A percentile compares a stretch with the other conserved stretches of the same genome.
These are phyloP conservation scores for Salvelinus alpinus DNA, from an alignment of 2,113 vertebrate genomes.

Conservation along the genomic window DNA sequence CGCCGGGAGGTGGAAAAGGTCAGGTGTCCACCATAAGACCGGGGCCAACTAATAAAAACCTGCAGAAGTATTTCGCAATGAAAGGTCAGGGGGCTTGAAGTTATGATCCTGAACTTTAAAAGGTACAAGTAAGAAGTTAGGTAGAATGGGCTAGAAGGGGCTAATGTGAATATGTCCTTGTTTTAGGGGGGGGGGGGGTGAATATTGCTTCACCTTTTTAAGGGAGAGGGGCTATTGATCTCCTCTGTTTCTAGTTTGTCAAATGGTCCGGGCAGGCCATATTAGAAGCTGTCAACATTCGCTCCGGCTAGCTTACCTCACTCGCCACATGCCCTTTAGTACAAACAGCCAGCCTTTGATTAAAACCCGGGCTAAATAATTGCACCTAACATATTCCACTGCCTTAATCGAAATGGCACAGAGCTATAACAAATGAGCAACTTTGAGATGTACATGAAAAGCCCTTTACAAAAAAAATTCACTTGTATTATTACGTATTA, in stretches of 20 bases:
- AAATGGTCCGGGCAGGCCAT: slow-evolving; percentile 42
- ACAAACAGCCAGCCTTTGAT: slow-evolving; percentile 30
- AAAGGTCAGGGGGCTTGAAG: slow-evolving; percentile 66
- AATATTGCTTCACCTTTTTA: too few relatives aligned
- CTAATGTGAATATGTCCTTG: slow-evolving; percentile 65
- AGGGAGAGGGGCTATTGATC: too few relatives aligned
- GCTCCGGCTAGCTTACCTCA: slow-evolving; percentile 8
- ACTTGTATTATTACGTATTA: too few relatives aligned
- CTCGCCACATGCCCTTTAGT: slow-evolving; percentile 58
- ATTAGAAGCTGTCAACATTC: slow-evolving; percentile 62
- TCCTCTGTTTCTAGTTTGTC: not conserved
- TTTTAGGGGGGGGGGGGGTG: too few relatives aligned
- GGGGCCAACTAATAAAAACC: slow-evolving; percentile 44
- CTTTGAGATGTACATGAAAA: too few relatives aligned
- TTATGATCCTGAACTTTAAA: slow-evolving; percentile 67
- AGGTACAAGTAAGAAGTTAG: slow-evolving; percentile 29
- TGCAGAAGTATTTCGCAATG: slow-evolving; percentile 15
- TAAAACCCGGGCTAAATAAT: slow-evolving; percentile 50
- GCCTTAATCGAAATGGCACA: slow-evolving; percentile 32
- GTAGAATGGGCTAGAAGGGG: not conserved
- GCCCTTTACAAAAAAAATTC: too few relatives aligned
- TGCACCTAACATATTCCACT: slow-evolving; percentile 39
- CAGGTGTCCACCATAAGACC: slow-evolving; percentile 43
- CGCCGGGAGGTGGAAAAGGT: slow-evolving; percentile 46
- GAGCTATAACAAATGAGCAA: not conserved